Evolutionary conservation across 2,888 invertebrate genomes (phyloP), one percentile per base, ranked within the genome.

Genomic region (Drosophila kanekoi): DNA sequence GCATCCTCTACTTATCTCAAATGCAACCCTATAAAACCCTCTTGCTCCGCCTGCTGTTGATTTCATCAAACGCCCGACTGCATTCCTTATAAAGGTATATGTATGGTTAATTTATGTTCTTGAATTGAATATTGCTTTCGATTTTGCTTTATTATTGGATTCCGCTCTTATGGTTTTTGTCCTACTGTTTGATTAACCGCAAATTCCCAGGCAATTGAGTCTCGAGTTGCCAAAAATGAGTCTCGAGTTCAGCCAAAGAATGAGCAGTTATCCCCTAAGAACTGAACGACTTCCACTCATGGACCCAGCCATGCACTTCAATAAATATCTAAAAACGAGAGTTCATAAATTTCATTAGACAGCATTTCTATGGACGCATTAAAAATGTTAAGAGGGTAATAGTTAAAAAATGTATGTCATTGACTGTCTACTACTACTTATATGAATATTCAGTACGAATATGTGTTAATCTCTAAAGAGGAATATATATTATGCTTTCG

Each of bases 51-150:
- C 75, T 38, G 48, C 40, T 18, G 49, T 61, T 62, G 75, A 86
- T 74, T 77, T 59, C 74, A 70, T 83, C 77, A 72, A 79, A 79
- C 83, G 86, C 82, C 79, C 74, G 70, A 77, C 47, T 88, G 89
- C 83, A 86, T 72, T 67, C 43, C 57, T 48, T 61, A 49, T 35
- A 48, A 47, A 54, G n/a, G 48, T 48, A 35, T 49, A 51, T n/a
- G n/a, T 56, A 66, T 66, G 53, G 66, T 77, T 80, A 89, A 87
- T 89, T 89, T 80, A 88, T 83, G 83, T 53, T 63, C 76, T 74
- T 66, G 41, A 37, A 20, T 43, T 66, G 66, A 48, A 79, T 74
- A 64, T 65, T 72, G 58, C 53, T 59, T 66, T 74, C 56, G 43
- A 61, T 51, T 74, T 62, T 37, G 43, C 53, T 45, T 62, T 58